Evolutionary conservation across 2,888 invertebrate species (phyloP).

Genomic region (Podotricha telesiphe): DNA sequence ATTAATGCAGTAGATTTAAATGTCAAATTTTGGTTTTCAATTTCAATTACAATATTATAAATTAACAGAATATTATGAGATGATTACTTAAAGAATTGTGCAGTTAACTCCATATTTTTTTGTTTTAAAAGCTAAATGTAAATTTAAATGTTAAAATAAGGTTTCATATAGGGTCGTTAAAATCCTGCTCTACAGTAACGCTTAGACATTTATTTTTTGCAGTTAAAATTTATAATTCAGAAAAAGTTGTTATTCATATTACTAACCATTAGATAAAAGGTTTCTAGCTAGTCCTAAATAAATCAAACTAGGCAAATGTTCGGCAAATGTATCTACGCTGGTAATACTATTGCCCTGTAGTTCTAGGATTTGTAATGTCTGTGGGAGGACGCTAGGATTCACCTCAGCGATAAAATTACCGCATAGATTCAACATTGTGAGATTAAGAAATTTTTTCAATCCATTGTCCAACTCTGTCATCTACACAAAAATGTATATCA

Average conservation of each 20-base stretch:
- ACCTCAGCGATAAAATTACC: constrained; percentile 68
- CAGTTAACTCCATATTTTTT: not conserved
- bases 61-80: too few species aligned
- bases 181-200: not conserved
- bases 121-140: too few species aligned
- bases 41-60: not conserved
- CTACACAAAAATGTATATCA: constrained; percentile 53
- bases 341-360: constrained; percentile 77
- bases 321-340: constrained; percentile 59
- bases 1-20: not conserved
- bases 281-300: constrained; percentile 82
- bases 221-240: not conserved
- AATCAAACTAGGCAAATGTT: constrained; percentile 58
- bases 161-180: too few species aligned
- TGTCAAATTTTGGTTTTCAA: not conserved
- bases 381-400: constrained; percentile 64
- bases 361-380: constrained; percentile 70
- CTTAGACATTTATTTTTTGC: not conserved
- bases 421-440: constrained; percentile 74
- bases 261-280: constrained; percentile 60
- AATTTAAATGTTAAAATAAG: too few species aligned
- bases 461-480: constrained; percentile 74
- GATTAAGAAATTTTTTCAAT: constrained; percentile 63
- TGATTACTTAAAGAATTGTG: not conserved
- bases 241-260: not conserved